phyloP scores from a whole-genome alignment of 2,113 vertebrate species.

The Meriones unguiculatus region DNA sequence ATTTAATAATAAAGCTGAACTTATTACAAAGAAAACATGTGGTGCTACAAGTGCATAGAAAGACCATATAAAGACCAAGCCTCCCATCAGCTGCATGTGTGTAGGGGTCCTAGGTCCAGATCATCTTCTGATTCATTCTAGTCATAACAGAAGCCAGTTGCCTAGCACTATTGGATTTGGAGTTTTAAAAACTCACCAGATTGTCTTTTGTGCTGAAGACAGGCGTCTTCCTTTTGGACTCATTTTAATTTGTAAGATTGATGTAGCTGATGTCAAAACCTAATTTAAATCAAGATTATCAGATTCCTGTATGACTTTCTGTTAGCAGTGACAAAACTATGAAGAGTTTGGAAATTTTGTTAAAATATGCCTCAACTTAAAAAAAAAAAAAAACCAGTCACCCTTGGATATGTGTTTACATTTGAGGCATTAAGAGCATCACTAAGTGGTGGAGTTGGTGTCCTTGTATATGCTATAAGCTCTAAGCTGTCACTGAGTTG shows the following conservation, averaged over 20 bases:
- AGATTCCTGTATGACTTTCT: slow-evolving; percentile 16
- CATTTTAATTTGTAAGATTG: slow-evolving; percentile 24
- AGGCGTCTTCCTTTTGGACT: slow-evolving; percentile 4
- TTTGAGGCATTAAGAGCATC: not conserved
- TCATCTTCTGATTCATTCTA: not conserved
- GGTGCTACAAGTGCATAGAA: not conserved
- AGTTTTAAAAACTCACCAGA: slow-evolving; percentile 36
- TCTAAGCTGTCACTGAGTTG: not conserved
- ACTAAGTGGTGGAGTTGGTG: not conserved
- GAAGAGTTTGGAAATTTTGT: slow-evolving; percentile 42
- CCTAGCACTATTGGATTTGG: slow-evolving; percentile 6
- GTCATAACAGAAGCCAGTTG: slow-evolving; percentile 28
- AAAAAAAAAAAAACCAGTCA: not conserved
- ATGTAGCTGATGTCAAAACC: slow-evolving; percentile 16
- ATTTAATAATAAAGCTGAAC: not conserved
- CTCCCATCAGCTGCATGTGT: too few relatives aligned
- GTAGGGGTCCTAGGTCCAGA: too few relatives aligned
- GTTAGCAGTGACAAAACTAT: not conserved
- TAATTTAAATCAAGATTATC: not conserved
- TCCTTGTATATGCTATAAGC: not conserved
- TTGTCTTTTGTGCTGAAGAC: not conserved
- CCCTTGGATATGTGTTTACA: not conserved
- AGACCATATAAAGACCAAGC: too few relatives aligned
- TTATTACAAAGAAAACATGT: not conserved
- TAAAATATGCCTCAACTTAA: not conserved